Percentiles rank a stretch among this genome's conserved stretches.
Evolutionary conservation across 1,140 invertebrate species (phyloP).

Genomic region (Drosophila ambigua): DNA sequence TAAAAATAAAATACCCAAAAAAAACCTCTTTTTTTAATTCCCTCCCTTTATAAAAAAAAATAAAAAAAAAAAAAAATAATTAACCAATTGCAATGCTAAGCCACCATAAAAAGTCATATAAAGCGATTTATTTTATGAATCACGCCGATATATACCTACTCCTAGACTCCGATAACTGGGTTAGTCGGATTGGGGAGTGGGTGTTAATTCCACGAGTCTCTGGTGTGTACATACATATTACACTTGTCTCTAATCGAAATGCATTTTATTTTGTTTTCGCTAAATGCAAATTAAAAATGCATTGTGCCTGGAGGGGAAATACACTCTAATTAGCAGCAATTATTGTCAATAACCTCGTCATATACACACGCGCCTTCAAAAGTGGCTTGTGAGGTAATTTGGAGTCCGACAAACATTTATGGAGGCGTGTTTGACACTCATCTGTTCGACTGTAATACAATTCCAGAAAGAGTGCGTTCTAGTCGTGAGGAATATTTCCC

Average conservation of each 20-base stretch:
- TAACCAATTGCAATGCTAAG: constrained; percentile 33
- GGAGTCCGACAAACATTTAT: too few species aligned
- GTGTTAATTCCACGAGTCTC: constrained; percentile 42
- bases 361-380: too few species aligned
- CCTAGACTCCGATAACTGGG: background rate
- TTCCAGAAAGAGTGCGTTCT: constrained; percentile 1
- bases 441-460: too few species aligned
- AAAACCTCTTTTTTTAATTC: too few species aligned
- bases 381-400: too few species aligned
- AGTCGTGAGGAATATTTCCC: constrained; percentile 28
- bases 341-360: background rate
- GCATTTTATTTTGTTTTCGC: constrained; percentile 17
- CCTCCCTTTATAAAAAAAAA: too few species aligned
- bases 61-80: too few species aligned
- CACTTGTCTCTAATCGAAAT: constrained; percentile 12
- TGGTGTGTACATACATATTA: constrained; percentile 5
- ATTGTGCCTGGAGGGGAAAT: constrained; percentile 1
- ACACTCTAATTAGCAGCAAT: constrained; percentile 38
- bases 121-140: constrained; percentile 31
- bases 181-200: constrained; percentile 22
- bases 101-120: constrained; percentile 20
- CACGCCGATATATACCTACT: constrained; percentile 12
- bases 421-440: too few species aligned
- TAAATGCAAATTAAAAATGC: constrained; percentile 4
- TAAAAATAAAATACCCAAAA: too few species aligned